Percentiles rank a stretch among this genome's conserved stretches.
Conservation (phyloP, 2,888 invertebrate genomes). For the Nemotelus nigrinus region DNA sequence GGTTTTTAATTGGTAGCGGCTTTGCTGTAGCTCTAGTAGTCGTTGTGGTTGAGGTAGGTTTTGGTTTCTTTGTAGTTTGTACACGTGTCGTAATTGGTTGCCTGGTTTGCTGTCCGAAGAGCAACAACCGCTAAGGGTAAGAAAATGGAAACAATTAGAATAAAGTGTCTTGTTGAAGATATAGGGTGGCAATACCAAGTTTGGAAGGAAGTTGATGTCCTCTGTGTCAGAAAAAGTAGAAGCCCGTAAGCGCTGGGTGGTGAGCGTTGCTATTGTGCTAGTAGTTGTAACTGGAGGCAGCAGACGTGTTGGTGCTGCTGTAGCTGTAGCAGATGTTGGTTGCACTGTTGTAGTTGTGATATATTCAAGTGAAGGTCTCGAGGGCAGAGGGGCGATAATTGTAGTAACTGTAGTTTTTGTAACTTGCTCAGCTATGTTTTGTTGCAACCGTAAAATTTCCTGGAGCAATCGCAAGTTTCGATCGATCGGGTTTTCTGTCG, state of each 20-base stretch:
- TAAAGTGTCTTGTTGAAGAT: background rate
- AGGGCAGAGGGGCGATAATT: constrained; percentile 46
- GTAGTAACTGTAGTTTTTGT: constrained; percentile 40
- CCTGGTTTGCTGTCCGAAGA: constrained; percentile 51
- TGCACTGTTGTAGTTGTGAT: constrained; percentile 54
- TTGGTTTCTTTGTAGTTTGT: constrained; percentile 50
- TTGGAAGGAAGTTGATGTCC: constrained; percentile 70
- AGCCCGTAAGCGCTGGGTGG: constrained; percentile 60
- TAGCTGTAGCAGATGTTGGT: constrained; percentile 57
- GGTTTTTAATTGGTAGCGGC: constrained; percentile 55
- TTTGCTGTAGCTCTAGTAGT: constrained; percentile 55
- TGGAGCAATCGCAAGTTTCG: constrained; percentile 51
- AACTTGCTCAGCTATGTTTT: constrained; percentile 48
- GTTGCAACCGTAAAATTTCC: constrained; percentile 48
- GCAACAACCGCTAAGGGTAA: constrained; percentile 49
- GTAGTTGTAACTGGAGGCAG: constrained; percentile 62
- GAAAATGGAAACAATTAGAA: background rate
- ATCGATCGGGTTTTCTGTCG: constrained; percentile 46
- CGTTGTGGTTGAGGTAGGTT: constrained; percentile 56
- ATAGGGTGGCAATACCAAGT: constrained; percentile 66
- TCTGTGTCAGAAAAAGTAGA: constrained; percentile 67
- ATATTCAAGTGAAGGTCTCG: constrained; percentile 51
- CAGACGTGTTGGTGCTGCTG: constrained; percentile 64
- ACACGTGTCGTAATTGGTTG: constrained; percentile 45
- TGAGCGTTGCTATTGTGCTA: constrained; percentile 54